Evolutionary conservation across 2,797 vertebrate genomes (phyloP).

Genomic region (Gambelia wislizenii): DNA sequence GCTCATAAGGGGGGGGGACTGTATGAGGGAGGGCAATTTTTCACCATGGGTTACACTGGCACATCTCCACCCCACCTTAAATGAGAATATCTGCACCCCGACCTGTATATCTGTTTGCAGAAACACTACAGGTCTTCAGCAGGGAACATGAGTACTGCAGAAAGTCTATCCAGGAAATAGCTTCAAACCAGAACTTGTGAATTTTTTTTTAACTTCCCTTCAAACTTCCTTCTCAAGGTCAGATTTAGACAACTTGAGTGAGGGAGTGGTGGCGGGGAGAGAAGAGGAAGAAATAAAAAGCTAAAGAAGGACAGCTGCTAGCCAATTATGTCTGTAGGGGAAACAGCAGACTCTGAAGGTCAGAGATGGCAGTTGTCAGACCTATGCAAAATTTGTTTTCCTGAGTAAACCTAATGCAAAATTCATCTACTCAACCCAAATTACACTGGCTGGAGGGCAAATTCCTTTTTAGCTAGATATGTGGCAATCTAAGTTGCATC

Average conservation of each 20-base stretch:
- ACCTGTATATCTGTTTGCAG: too few species aligned
- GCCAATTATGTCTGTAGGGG: not conserved
- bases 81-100: too few species aligned
- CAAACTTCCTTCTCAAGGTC: too few species aligned
- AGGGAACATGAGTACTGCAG: not conserved
- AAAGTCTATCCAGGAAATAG: not conserved
- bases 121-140: too few species aligned
- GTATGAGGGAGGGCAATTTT: too few species aligned
- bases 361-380: not conserved
- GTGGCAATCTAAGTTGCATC: not conserved
- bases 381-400: not conserved
- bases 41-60: too few species aligned
- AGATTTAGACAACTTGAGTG: not conserved
- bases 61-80: not conserved
- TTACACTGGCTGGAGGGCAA: conserved; percentile 2
- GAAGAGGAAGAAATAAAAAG: not conserved
- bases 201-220: too few species aligned
- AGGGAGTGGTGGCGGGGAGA: not conserved
- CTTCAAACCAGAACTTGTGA: too few species aligned
- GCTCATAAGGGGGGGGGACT: too few species aligned
- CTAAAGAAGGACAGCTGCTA: not conserved
- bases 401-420: not conserved
- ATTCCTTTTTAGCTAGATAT: conserved; percentile 11
- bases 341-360: not conserved
- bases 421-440: not conserved